Percentiles rank a stretch among this genome's conserved stretches.
Evolutionary conservation across 2,113 vertebrate genomes (phyloP).

Genomic region (Odocoileus virginianus): DNA sequence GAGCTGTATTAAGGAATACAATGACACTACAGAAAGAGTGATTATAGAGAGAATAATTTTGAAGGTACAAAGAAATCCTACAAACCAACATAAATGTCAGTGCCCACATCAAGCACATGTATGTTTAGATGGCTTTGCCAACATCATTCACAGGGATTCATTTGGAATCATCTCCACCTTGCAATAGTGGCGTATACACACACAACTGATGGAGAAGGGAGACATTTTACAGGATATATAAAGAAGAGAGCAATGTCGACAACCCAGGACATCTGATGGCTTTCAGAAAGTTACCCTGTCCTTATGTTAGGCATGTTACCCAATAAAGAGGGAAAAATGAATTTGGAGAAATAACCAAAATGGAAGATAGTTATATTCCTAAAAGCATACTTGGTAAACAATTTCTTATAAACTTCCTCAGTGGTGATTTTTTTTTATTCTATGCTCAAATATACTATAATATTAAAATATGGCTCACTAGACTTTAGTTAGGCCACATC

Average conservation of each 20-base stretch:
- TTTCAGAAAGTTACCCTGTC: background rate
- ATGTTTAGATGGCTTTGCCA: background rate
- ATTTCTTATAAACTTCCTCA: background rate
- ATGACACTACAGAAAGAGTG: background rate
- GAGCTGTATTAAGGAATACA: conserved; percentile 40
- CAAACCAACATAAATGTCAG: background rate
- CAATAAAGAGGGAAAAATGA: background rate
- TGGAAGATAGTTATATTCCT: background rate
- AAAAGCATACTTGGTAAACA: background rate
- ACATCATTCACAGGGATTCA: conserved; percentile 13
- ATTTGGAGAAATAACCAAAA: conserved; percentile 13
- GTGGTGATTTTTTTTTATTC: background rate
- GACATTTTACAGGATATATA: background rate
- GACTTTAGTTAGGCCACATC: background rate
- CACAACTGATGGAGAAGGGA: background rate
- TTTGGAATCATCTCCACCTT: background rate
- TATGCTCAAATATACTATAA: background rate
- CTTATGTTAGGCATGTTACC: background rate
- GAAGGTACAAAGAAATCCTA: background rate
- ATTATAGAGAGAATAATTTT: background rate
- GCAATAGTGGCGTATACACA: background rate
- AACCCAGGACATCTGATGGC: background rate
- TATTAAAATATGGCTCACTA: background rate
- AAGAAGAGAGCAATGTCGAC: background rate
- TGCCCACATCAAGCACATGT: background rate